Percentiles rank a stretch among this genome's conserved stretches.
Conservation (phyloP, 2,113 vertebrate genomes). For the Accipiter cooperii region DNA sequence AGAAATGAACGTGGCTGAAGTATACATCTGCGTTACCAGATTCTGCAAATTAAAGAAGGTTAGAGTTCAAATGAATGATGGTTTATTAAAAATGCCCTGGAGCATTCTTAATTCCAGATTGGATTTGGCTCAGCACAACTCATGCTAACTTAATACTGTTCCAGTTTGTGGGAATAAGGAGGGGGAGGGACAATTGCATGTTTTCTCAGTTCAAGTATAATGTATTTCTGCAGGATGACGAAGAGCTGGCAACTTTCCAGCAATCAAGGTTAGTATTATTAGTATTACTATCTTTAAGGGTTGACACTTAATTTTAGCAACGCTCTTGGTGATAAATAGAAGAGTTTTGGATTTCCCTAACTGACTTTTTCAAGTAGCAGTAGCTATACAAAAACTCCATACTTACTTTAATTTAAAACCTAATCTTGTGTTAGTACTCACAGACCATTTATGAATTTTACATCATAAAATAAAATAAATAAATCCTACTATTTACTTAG, state of each 20-base stretch:
- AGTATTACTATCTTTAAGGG: not conserved
- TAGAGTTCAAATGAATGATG: constrained; percentile 41
- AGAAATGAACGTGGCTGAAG: not conserved
- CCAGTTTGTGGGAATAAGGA: constrained; percentile 14
- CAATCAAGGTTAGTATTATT: not conserved
- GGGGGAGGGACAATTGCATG: not conserved
- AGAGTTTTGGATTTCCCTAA: not conserved
- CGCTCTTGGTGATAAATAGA: not conserved
- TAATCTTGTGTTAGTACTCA: not conserved
- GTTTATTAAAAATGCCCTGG: constrained; percentile 44
- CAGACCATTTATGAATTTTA: not conserved
- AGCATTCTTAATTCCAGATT: constrained; percentile 44
- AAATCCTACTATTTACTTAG: not conserved
- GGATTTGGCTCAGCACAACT: constrained; percentile 17
- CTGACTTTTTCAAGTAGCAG: not conserved
- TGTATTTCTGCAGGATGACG: not conserved
- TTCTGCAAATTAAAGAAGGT: not conserved
- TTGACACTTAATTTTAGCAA: not conserved
- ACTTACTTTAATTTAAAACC: not conserved
- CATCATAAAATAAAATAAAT: not conserved
- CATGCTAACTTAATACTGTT: constrained; percentile 30
- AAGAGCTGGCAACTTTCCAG: not conserved
- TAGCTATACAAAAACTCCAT: not conserved
- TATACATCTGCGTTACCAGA: constrained; percentile 8
- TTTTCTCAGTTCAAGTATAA: not conserved